Evolutionary conservation across 2,113 vertebrate genomes (phyloP), one percentile per base, ranked within the genome.

Genomic region (Scopus umbretta): DNA sequence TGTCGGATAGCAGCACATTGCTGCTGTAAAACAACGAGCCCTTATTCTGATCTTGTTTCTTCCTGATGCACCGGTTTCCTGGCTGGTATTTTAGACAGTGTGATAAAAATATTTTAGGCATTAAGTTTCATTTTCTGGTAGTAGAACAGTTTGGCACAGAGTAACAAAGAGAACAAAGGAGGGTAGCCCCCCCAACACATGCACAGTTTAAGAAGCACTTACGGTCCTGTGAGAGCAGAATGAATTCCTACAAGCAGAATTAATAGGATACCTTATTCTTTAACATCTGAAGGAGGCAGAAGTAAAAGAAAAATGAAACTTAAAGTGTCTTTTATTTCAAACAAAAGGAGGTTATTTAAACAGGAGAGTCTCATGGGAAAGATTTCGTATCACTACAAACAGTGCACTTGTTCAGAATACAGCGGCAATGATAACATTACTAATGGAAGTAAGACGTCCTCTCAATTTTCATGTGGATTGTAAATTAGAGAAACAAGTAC

Each of bases 261-360:
- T 94, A 92, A 92, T 49, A 79, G 2, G 22, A 29, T 66, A 80
- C 32, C 62, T 79, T 87, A 58, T 76, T 90, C 76, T 97, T 89
- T 73, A 94, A 95, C 25, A 75, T 80, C 80, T 70, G 16, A 96
- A 80, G 70, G 67, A 87, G 26, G 26, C 45, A 80, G 58, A 67
- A 87, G 23, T 81, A 81, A 75, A 94, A 59, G 49, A 72, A 74
- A 96, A 96, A 71, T 55, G 67, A 86, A 91, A 87, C 43, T 71
- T 88, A 15, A 91, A 88, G 47, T 47, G 22, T 74, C 65, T 92
- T 72, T 92, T 84, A 65, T 81, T 85, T 91, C 73, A 89, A 65
- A 95, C 56, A 85, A 89, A 89, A 80, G 34, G 25, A 72, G 25
- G n/a, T 18, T 90, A 82, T 82, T 96, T 92, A 92, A 96, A 94